Evolutionary conservation across 1,140 invertebrate species (phyloP).

Genomic region (Eupeodes corollae): DNA sequence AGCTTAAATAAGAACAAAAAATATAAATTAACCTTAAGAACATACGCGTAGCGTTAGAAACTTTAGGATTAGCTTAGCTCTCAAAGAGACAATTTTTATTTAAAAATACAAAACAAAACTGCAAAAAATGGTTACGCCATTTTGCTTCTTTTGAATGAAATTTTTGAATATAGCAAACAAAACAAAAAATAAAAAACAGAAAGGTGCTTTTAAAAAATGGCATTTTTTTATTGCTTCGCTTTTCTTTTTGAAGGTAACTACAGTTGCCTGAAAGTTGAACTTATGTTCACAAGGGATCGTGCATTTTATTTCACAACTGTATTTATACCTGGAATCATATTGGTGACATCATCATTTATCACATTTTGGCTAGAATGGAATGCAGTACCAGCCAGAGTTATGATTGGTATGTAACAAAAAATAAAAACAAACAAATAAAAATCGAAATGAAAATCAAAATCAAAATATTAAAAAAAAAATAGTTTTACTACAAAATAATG

Average conservation of each 20-base stretch:
- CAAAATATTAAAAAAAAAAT: background rate
- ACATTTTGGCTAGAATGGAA: conserved; percentile 89
- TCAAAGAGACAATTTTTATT: too few relatives aligned
- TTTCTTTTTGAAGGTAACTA: conserved; percentile 67
- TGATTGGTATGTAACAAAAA: conserved; percentile 61
- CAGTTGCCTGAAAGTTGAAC: conserved; percentile 83
- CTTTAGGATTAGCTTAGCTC: too few relatives aligned
- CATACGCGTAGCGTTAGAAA: too few relatives aligned
- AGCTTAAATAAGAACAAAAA: too few relatives aligned
- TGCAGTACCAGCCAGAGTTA: conserved; percentile 84
- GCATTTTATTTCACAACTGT: conserved; percentile 94
- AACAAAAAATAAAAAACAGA: conserved; percentile 7
- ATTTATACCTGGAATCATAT: conserved; percentile 89
- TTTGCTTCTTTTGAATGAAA: too few relatives aligned
- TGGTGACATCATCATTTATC: conserved; percentile 89
- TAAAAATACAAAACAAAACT: too few relatives aligned
- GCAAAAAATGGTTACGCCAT: too few relatives aligned
- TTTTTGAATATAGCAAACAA: conserved; percentile 4
- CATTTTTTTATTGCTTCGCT: conserved; percentile 7
- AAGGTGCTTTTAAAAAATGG: conserved; percentile 8
- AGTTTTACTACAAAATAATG: background rate
- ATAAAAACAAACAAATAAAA: background rate
- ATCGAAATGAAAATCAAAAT: conserved; percentile 2
- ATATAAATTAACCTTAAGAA: too few relatives aligned
- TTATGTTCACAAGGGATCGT: conserved; percentile 85